These are phyloP conservation scores for Holothuria glaberrima DNA, from an alignment of 35 echinoderm and acorn worm species.

Conservation along the genomic window DNA sequence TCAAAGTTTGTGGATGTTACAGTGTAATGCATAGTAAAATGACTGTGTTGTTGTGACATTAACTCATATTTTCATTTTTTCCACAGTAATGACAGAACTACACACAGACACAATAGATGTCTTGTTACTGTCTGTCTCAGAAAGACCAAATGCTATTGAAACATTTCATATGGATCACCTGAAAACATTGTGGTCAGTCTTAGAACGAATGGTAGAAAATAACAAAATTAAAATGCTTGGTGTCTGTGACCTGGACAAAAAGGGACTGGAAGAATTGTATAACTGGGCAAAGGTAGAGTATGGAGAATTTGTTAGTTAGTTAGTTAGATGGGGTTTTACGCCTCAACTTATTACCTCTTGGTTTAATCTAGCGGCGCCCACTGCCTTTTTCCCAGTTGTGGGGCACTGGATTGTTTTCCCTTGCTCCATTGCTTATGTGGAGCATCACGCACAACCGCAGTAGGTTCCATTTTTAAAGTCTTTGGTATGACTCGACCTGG, in stretches of 20 bases:
- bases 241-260: slow-evolving; percentile 81
- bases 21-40: too few species aligned
- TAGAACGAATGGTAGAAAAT: slow-evolving; percentile 74
- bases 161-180: slow-evolving; percentile 76
- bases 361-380: too few species aligned
- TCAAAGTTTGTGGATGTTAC: neutral
- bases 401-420: too few species aligned
- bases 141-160: slow-evolving; percentile 80
- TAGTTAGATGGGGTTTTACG: too few species aligned
- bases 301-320: too few species aligned
- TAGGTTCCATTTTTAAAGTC: too few species aligned
- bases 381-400: too few species aligned
- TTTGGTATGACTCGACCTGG: too few species aligned
- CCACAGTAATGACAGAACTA: slow-evolving; percentile 77
- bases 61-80: slow-evolving; percentile 39
- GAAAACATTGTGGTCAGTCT: slow-evolving; percentile 85
- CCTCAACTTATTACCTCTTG: too few species aligned
- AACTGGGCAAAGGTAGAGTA: slow-evolving; percentile 83
- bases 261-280: slow-evolving; percentile 68
- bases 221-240: slow-evolving; percentile 75
- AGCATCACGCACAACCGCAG: too few species aligned
- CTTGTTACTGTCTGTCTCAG: slow-evolving; percentile 75
- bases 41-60: neutral
- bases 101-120: slow-evolving; percentile 73
- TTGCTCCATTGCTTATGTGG: too few species aligned